These are phyloP conservation scores for Siphlonurus alternatus DNA, from an alignment of 2,888 invertebrate genomes.

Conservation along the genomic window DNA sequence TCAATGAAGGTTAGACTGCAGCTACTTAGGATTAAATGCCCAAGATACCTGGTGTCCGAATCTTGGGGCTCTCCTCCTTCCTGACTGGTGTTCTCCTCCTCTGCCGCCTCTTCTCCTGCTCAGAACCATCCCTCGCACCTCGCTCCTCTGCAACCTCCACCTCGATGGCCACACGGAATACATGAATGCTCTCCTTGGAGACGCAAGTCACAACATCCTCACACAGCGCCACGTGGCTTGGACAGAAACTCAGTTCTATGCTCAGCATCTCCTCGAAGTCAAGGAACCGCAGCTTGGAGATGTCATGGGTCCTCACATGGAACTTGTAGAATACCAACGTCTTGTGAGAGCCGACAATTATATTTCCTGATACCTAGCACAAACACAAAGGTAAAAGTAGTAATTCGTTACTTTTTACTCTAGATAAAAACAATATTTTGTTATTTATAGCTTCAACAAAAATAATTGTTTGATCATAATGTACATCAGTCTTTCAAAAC, in stretches of 20 bases:
- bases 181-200: conserved; percentile 40
- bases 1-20: no score
- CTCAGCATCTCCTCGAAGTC: conserved; percentile 52
- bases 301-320: conserved; percentile 45
- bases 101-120: background rate
- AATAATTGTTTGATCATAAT: no score
- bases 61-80: background rate
- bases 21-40: no score
- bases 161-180: conserved; percentile 33
- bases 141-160: background rate
- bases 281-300: conserved; percentile 46
- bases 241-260: conserved; percentile 43
- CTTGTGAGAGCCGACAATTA: conserved; percentile 28
- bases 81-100: background rate
- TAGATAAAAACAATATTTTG: no score
- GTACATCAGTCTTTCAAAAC: no score
- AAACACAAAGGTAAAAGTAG: no score
- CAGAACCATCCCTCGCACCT: background rate
- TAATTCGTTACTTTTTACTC: no score
- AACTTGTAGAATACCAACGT: conserved; percentile 39
- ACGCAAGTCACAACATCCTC: conserved; percentile 51
- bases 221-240: conserved; percentile 38
- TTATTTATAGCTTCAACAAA: no score
- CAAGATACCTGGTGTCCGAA: background rate
- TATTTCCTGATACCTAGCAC: conserved; percentile 29